Base-by-base conservation (phyloP, 2,888 invertebrate species). In the Agriotes lineatus region DNA sequence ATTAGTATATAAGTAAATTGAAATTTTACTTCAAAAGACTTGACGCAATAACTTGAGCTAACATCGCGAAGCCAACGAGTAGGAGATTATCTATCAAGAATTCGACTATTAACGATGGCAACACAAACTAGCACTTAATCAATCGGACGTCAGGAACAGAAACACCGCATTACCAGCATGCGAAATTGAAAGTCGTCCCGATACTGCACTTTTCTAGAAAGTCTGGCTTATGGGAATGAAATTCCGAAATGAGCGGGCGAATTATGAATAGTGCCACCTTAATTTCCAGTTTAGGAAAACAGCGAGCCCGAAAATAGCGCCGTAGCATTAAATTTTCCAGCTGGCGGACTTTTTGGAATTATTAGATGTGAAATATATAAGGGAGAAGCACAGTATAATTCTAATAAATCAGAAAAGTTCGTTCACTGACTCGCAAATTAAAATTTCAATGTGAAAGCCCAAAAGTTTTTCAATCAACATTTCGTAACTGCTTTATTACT, bases 381-480 rank as follows among this genome's bases (percentile, higher is more conserved):
- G 22, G 12, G 30, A 19, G n/a, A 58, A 58, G 52, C 52, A 52
- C 52, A 33, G 62, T 57, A 60, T 61, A 65, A 69, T 60, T 69
- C 42, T 69, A 65, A 66, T 69, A 65, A 69, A 69, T 69, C 64
- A 64, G 52, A 69, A 64, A 69, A 69, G 63, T 69, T 65, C 45
- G 39, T 69, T 65, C 20, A 54, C 48, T 50, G 58, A 22, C 35
- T 59, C 42, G 56, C 39, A 69, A 69, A 65, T 69, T 61, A 69
- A 69, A 67, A 57, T 63, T 57, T 62, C 67, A 56, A 52, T 52
- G 69, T 64, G 52, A 70, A 66, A 70, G 60, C 54, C 48, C 52
- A 59, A 63, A 70, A 70, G 60, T 70, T 70, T 70, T 70, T 70
- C 70, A 70, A 70, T 70, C 70, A 70, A 59, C 62, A 67, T 67